Base-by-base conservation (phyloP, 2,888 invertebrate genomes). In the Cheiracanthium punctorium region DNA sequence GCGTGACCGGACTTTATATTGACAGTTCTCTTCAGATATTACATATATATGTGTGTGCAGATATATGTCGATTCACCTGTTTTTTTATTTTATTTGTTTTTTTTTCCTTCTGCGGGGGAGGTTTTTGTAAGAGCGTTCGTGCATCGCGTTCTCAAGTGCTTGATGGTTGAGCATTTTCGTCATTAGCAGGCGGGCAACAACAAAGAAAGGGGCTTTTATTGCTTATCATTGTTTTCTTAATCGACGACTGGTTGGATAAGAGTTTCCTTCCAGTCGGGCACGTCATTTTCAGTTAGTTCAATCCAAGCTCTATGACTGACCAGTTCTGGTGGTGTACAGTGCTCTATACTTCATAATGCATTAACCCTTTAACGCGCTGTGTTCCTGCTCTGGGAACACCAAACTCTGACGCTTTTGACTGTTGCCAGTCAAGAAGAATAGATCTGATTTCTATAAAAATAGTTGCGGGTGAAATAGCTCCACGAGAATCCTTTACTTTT, bases 201-300 rank as follows among this genome's bases (percentile, higher is more conserved):
- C 24, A 72, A 43, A 71, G 43, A 24, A n/a, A 30, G 67, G 69
- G 74, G 33, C 74, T 69, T 81, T 81, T 75, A 69, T 75, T 69
- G 70, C 73, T 20, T 32, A 30, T 77, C 72, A 73, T 73, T 67
- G 72, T 84, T 84, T 84, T 84, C 82, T 77, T 84, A 84, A 84
- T 77, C 82, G 82, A 64, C 72, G 67, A 77, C 67, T 73, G 48
- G 77, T 37, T 48, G 67, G 29, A 48, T 77, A 77, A 76, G 82
- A 71, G 29, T 76, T 74, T 81, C 24, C 33, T 58, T 17, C 58
- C n/a, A 58, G 58, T 24, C 24, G 24, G 20, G 17, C 24, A 58
- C 5, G 58, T 58, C 58, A 58, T 58, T 58, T 58, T 58, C 58
- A 58, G 58, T 24, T 24, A 7, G 4, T 4, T 4, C 24, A 58